Evolutionary conservation across 2,797 vertebrate species (phyloP).

Genomic region (Enteromius radiatus): DNA sequence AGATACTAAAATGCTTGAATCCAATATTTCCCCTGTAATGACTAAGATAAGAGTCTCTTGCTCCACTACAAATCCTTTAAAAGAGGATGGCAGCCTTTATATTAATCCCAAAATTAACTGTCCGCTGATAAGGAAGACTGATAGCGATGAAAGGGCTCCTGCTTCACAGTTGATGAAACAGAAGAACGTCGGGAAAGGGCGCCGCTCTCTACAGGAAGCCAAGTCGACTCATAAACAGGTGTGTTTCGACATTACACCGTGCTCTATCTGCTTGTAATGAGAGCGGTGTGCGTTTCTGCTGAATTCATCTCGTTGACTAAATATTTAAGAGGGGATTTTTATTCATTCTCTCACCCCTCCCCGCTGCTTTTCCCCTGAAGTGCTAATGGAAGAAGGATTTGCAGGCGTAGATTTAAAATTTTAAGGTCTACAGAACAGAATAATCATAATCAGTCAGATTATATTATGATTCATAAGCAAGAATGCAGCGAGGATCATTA

Average conservation of each 20-base stretch:
- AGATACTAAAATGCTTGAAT: constrained; percentile 82
- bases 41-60: constrained; percentile 85
- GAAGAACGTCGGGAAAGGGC: constrained; percentile 83
- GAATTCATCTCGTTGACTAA: constrained; percentile 63
- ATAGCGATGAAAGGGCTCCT: constrained; percentile 72
- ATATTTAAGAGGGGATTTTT: constrained; percentile 64
- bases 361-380: constrained; percentile 64
- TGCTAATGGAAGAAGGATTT: constrained; percentile 75
- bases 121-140: constrained; percentile 77
- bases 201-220: constrained; percentile 73
- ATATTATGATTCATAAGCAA: constrained; percentile 81
- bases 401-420: constrained; percentile 75
- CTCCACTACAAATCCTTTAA: constrained; percentile 85
- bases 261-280: constrained; percentile 65
- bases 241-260: constrained; percentile 63
- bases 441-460: constrained; percentile 82
- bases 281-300: constrained; percentile 61
- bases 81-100: constrained; percentile 76
- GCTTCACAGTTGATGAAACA: constrained; percentile 71
- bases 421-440: constrained; percentile 82
- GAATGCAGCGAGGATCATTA: constrained; percentile 71
- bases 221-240: constrained; percentile 82
- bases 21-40: constrained; percentile 85
- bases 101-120: constrained; percentile 85
- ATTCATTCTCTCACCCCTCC: constrained; percentile 39